Percentiles rank a stretch among this genome's conserved stretches.
phyloP scores from a whole-genome alignment of 2,113 vertebrate genomes.

The Microcebus lehilahytsara region DNA sequence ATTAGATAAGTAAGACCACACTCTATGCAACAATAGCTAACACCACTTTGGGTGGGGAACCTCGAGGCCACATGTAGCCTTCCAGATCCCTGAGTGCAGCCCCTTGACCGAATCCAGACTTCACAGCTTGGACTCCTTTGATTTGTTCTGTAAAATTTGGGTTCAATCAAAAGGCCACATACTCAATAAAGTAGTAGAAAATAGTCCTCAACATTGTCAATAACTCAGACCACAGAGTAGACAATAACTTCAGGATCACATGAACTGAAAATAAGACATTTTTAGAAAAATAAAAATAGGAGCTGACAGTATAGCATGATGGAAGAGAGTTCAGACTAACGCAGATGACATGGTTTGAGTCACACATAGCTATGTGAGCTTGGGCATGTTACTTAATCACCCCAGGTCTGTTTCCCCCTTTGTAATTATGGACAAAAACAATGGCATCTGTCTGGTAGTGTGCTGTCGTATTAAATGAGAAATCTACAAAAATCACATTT shows the following conservation, averaged over 20 bases:
- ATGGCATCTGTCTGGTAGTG: neutral
- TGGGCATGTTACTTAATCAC: neutral
- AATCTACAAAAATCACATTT: neutral
- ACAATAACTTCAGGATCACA: neutral
- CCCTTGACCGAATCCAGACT: too few relatives aligned
- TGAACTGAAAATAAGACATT: neutral
- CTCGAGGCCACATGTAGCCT: too few relatives aligned
- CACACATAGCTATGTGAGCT: neutral
- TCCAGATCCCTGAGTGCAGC: too few relatives aligned
- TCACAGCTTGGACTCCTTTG: too few relatives aligned
- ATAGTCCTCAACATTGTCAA: neutral
- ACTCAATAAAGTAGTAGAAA: neutral
- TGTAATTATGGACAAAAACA: neutral
- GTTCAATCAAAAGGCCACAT: too few relatives aligned
- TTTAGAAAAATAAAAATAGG: neutral
- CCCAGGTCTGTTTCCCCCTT: neutral
- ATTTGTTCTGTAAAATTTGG: too few relatives aligned
- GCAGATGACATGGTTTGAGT: neutral
- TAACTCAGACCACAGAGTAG: neutral
- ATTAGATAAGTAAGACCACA: neutral
- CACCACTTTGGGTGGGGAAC: neutral
- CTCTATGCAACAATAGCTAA: neutral
- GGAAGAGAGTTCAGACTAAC: neutral
- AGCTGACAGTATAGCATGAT: neutral
- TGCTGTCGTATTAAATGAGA: neutral